Evolutionary conservation across 2,797 vertebrate genomes (phyloP).

Genomic region (Aldrovandia affinis): DNA sequence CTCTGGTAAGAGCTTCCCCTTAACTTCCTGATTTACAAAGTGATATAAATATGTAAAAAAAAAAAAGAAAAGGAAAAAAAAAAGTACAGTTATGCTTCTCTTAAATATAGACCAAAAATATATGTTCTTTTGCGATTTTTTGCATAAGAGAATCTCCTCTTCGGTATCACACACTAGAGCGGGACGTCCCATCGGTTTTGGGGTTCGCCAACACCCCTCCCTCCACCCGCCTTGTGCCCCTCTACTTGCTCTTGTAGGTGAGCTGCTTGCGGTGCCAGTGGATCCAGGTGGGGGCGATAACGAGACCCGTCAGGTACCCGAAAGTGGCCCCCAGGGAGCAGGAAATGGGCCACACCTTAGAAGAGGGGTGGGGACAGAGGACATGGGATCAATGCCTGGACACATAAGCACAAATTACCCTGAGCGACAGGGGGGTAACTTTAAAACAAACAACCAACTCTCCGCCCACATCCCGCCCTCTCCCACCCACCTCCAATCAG

Average conservation of each 20-base stretch:
- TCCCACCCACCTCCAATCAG: slow-evolving; percentile 8
- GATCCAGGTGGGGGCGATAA: slow-evolving; percentile 78
- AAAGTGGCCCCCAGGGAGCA: slow-evolving; percentile 79
- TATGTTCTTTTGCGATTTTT: neutral
- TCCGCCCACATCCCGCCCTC: neutral
- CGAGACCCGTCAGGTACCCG: slow-evolving; percentile 74
- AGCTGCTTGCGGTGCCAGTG: slow-evolving; percentile 80
- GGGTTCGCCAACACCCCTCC: neutral
- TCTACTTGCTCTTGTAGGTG: slow-evolving; percentile 81
- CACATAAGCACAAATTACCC: slow-evolving; percentile 1
- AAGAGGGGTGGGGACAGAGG: slow-evolving; percentile 25
- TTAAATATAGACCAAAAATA: slow-evolving; percentile 12
- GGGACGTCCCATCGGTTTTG: slow-evolving; percentile 11
- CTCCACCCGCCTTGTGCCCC: neutral
- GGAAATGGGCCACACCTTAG: slow-evolving; percentile 80
- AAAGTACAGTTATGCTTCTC: slow-evolving; percentile 4
- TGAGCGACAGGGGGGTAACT: neutral
- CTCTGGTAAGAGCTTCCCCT: neutral
- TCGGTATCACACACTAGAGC: slow-evolving; percentile 8
- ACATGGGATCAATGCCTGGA: neutral
- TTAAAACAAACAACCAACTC: slow-evolving; percentile 12
- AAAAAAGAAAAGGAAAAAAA: neutral
- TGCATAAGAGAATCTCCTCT: slow-evolving; percentile 40
- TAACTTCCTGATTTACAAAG: slow-evolving; percentile 18
- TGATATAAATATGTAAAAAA: slow-evolving; percentile 16